phyloP scores from a whole-genome alignment of 2,888 invertebrate species.

The Tetragonula carbonaria region DNA sequence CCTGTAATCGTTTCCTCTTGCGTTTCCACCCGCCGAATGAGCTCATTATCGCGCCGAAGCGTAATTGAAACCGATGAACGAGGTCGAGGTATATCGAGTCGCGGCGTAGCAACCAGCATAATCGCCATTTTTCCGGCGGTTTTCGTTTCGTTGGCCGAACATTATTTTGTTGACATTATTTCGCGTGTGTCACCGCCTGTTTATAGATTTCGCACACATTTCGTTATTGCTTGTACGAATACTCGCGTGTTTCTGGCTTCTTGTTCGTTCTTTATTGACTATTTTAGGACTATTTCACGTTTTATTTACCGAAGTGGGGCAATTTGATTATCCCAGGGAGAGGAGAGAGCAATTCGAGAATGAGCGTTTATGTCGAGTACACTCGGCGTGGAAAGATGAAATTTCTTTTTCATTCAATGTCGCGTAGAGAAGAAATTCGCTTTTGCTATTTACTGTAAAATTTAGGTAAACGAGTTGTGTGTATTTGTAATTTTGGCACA shows the following conservation, averaged over 20 bases:
- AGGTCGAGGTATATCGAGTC: background rate
- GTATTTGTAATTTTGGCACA: too few relatives aligned
- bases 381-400: too few relatives aligned
- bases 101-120: background rate
- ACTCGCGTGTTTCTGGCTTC: background rate
- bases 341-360: too few relatives aligned
- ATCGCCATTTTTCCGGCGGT: slow-evolving; percentile 5
- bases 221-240: background rate
- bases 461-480: too few relatives aligned
- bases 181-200: slow-evolving; percentile 38
- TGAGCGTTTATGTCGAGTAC: too few relatives aligned
- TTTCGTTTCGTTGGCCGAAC: background rate
- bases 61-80: background rate
- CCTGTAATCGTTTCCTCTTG: background rate
- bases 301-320: too few relatives aligned
- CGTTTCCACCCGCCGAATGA: background rate
- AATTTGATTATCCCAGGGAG: too few relatives aligned
- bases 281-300: too few relatives aligned
- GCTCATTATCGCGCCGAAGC: too few relatives aligned
- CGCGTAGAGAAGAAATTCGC: too few relatives aligned
- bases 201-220: slow-evolving; percentile 23
- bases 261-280: background rate
- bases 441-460: too few relatives aligned
- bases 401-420: too few relatives aligned
- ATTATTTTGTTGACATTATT: slow-evolving; percentile 4